Evolutionary conservation across 2,888 invertebrate genomes (phyloP).

Genomic region (Cantharis nigra): DNA sequence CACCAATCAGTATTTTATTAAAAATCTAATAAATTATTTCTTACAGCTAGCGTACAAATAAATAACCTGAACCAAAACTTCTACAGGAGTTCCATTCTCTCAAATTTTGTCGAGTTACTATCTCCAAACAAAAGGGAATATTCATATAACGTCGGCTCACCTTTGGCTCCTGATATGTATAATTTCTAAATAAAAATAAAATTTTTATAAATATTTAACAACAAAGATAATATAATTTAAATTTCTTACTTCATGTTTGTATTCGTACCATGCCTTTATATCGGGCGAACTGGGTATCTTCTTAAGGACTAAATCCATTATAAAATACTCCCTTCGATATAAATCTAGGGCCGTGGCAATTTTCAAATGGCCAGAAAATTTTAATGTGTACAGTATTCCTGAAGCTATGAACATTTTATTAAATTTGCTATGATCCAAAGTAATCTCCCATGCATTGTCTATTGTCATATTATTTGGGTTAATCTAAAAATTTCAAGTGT

Average conservation of each 20-base stretch:
- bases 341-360: not conserved
- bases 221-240: too few relatives aligned
- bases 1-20: too few relatives aligned
- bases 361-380: not conserved
- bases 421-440: not conserved
- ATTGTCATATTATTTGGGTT: conserved; percentile 61
- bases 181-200: not conserved
- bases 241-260: not conserved
- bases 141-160: not conserved
- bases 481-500: conserved; percentile 51
- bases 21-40: too few relatives aligned
- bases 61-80: not conserved
- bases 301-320: too few relatives aligned
- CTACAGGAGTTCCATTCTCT: not conserved
- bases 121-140: not conserved
- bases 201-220: too few relatives aligned
- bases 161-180: not conserved
- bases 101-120: not conserved
- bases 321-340: conserved; percentile 36
- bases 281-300: not conserved
- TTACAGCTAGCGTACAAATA: too few relatives aligned
- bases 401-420: conserved; percentile 11
- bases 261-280: not conserved
- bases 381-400: conserved; percentile 1
- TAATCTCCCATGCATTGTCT: conserved; percentile 48